Evolutionary conservation across 2,888 invertebrate species (phyloP).

Genomic region (Ctena decussata): DNA sequence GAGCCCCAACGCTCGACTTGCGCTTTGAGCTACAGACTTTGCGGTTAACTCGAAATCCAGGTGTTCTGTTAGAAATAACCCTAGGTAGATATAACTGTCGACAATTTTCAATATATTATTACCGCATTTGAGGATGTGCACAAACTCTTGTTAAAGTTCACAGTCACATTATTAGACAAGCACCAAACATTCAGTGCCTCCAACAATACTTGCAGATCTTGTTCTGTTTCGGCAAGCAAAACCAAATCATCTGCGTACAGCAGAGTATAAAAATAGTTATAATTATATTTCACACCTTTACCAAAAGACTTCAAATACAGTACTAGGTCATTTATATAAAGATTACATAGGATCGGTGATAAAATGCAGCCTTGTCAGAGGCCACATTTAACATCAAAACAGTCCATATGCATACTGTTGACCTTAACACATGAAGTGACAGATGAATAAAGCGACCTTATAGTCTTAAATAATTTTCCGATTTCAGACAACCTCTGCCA

Average conservation of each 20-base stretch:
- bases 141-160: background rate
- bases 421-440: background rate
- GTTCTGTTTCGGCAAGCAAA: no score
- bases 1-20: no score
- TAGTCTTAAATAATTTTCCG: background rate
- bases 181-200: background rate
- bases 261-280: background rate
- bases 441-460: background rate
- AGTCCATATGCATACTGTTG: background rate
- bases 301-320: background rate
- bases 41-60: no score
- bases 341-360: background rate
- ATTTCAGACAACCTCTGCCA: background rate
- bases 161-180: background rate
- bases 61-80: no score
- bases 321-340: no score
- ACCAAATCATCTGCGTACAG: background rate
- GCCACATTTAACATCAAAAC: background rate
- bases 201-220: background rate
- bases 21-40: no score
- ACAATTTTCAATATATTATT: no score
- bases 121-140: no score
- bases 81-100: no score
- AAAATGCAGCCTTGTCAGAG: background rate
- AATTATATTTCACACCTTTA: background rate